Evolutionary conservation across 2,113 vertebrate species (phyloP).

Genomic region (Hippocampus zosterae): DNA sequence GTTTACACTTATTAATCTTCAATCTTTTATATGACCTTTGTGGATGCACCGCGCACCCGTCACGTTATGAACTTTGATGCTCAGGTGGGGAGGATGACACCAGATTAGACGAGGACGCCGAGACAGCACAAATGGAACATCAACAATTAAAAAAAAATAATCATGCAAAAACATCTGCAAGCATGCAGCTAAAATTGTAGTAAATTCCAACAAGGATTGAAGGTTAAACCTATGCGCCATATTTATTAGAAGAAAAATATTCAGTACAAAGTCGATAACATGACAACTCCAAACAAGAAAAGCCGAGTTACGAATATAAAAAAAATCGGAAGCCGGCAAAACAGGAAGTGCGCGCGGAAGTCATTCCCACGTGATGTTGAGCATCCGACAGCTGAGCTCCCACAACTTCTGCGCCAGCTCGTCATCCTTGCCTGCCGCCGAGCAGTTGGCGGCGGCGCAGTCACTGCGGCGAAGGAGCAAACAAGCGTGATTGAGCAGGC

Average conservation of each 20-base stretch:
- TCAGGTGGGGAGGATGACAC: not conserved
- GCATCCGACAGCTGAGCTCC: slow-evolving; percentile 71
- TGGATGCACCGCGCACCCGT: not conserved
- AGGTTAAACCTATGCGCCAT: not conserved
- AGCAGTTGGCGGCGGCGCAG: slow-evolving; percentile 67
- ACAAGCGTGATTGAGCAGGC: not conserved
- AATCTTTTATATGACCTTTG: not conserved
- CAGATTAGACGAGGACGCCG: not conserved
- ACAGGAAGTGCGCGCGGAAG: not conserved
- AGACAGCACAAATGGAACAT: not conserved
- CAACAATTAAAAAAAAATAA: not conserved
- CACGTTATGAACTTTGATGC: not conserved
- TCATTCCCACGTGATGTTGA: slow-evolving; percentile 67
- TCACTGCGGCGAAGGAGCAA: slow-evolving; percentile 55
- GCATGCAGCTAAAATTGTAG: not conserved
- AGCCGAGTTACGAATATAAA: not conserved
- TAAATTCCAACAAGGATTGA: not conserved
- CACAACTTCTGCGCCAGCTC: slow-evolving; percentile 66
- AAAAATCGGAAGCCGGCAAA: too few relatives aligned
- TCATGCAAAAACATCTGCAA: too few relatives aligned
- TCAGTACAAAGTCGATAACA: not conserved
- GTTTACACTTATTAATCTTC: not conserved
- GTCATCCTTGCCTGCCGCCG: slow-evolving; percentile 57
- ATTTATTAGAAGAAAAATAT: not conserved
- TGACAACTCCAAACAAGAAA: not conserved